phyloP scores from a whole-genome alignment of 2,888 invertebrate genomes.

The Chalcosyrphus nemorum region DNA sequence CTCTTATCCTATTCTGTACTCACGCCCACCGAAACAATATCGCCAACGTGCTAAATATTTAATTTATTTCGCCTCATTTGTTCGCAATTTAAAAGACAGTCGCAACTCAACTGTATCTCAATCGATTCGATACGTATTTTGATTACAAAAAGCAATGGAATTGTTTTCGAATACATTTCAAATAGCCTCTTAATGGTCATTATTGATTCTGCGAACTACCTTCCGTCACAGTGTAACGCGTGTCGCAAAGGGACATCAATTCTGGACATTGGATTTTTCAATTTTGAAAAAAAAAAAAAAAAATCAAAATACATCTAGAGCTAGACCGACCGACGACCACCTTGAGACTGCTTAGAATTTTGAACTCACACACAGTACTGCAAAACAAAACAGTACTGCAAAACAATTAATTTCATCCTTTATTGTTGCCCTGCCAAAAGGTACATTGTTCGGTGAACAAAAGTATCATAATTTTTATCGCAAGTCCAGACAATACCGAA shows the following conservation, averaged over 20 bases:
- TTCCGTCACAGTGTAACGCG: constrained; percentile 49
- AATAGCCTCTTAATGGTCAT: constrained; percentile 70
- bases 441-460: constrained; percentile 61
- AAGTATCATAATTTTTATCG: constrained; percentile 71
- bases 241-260: constrained; percentile 57
- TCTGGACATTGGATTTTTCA: constrained; percentile 22
- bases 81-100: not conserved
- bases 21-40: not conserved
- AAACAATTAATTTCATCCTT: constrained; percentile 65
- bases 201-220: constrained; percentile 62
- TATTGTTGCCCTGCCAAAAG: constrained; percentile 29
- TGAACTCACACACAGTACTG: constrained; percentile 63
- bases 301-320: too few species aligned
- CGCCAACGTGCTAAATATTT: not conserved
- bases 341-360: constrained; percentile 40
- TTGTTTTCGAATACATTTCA: constrained; percentile 51
- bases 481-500: constrained; percentile 59
- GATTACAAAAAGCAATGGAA: constrained; percentile 27
- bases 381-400: constrained; percentile 57
- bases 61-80: not conserved
- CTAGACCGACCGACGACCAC: constrained; percentile 45
- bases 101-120: constrained; percentile 9
- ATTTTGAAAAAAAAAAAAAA: not conserved
- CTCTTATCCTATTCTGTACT: not conserved
- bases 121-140: constrained; percentile 42